These are phyloP conservation scores for Paramisgurnus dabryanus DNA, from an alignment of 2,113 vertebrate genomes.

Conservation along the genomic window DNA sequence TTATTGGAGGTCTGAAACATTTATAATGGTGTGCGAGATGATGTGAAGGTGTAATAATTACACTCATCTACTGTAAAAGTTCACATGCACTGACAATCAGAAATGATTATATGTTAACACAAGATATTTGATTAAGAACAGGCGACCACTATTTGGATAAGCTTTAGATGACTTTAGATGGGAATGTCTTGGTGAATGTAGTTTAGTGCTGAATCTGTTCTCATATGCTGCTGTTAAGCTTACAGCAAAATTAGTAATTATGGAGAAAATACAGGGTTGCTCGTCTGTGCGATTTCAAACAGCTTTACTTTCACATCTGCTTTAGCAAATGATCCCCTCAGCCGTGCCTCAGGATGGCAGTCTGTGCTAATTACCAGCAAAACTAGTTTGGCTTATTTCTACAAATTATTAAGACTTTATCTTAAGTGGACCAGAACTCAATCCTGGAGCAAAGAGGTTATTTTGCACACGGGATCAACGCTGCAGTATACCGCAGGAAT, in stretches of 20 bases:
- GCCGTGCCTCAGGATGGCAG: slow-evolving; percentile 71
- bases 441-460: slow-evolving; percentile 74
- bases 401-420: slow-evolving; percentile 88
- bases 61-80: background rate
- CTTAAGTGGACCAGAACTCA: slow-evolving; percentile 79
- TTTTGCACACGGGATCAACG: slow-evolving; percentile 70
- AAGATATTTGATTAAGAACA: slow-evolving; percentile 5
- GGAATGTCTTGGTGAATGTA: slow-evolving; percentile 61
- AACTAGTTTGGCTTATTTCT: slow-evolving; percentile 86
- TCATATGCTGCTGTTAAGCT: slow-evolving; percentile 71
- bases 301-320: slow-evolving; percentile 84
- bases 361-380: slow-evolving; percentile 89
- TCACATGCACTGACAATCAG: background rate
- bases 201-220: slow-evolving; percentile 68
- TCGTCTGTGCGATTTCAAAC: slow-evolving; percentile 71
- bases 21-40: slow-evolving; percentile 48
- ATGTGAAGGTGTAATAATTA: slow-evolving; percentile 16
- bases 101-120: background rate
- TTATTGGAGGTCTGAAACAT: slow-evolving; percentile 48
- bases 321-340: slow-evolving; percentile 79
- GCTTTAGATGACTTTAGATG: slow-evolving; percentile 39
- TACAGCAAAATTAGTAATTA: slow-evolving; percentile 78
- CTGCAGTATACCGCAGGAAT: slow-evolving; percentile 60
- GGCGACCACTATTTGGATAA: background rate
- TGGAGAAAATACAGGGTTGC: slow-evolving; percentile 64